A percentile compares a stretch with the other conserved stretches of the same genome.
These are phyloP conservation scores for Micronisus gabar DNA, from an alignment of 2,113 vertebrate species.

Conservation along the genomic window DNA sequence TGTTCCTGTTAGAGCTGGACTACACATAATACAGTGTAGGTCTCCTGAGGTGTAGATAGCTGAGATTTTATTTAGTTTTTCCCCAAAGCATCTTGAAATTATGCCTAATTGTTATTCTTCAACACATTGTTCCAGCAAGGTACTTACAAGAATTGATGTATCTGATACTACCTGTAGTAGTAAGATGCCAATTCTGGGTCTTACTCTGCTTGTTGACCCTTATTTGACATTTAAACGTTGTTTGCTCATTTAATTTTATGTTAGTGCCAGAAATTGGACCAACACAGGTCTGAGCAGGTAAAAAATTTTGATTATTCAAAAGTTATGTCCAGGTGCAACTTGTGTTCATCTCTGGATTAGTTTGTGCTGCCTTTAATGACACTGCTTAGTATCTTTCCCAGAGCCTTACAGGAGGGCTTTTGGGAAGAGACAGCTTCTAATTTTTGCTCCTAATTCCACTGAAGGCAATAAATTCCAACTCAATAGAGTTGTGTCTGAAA, in stretches of 20 bases:
- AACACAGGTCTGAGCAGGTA: background rate
- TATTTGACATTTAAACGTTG: background rate
- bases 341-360: fast-evolving
- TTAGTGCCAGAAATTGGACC: background rate
- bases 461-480: background rate
- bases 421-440: background rate
- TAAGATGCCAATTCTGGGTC: background rate
- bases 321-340: background rate
- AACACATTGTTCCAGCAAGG: background rate
- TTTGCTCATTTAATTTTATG: background rate
- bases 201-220: background rate
- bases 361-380: background rate
- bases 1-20: background rate
- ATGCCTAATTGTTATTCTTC: background rate
- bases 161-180: background rate
- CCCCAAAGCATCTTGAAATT: background rate
- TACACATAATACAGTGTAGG: background rate
- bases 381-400: background rate
- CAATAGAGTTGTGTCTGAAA: background rate
- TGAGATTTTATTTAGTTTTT: background rate
- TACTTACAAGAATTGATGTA: background rate
- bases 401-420: background rate
- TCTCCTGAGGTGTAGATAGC: background rate
- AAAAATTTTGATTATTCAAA: background rate
- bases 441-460: background rate